phyloP scores from a whole-genome alignment of 2,888 invertebrate species.

The Caenorhabditis japonica region DNA sequence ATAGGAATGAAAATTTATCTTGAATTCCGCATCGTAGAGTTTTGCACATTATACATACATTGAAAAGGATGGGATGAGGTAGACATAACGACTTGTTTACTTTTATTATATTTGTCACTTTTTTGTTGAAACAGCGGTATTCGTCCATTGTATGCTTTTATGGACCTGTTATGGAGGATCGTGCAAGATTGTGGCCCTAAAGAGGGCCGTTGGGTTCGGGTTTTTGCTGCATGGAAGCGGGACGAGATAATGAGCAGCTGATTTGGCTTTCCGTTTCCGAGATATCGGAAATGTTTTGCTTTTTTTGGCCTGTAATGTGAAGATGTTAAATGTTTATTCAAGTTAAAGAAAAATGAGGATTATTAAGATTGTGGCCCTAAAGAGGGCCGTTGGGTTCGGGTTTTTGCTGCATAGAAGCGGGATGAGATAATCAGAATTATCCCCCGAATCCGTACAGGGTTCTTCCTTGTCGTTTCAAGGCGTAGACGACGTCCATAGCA shows the following conservation, averaged over 20 bases:
- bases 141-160: no score
- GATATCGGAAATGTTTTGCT: no score
- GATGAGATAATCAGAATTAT: conserved; percentile 51
- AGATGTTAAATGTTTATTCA: no score
- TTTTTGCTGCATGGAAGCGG: no score
- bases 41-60: not conserved
- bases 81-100: not conserved
- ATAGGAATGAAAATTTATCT: conserved; percentile 2
- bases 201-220: conserved; percentile 72
- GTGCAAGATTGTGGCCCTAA: conserved; percentile 72
- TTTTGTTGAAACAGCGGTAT: conserved; percentile 29
- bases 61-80: not conserved
- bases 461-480: conserved; percentile 73
- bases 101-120: conserved; percentile 8
- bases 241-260: no score
- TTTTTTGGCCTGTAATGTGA: no score
- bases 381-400: conserved; percentile 70
- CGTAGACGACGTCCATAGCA: conserved; percentile 89
- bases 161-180: no score
- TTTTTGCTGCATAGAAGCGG: no score
- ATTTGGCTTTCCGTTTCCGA: no score
- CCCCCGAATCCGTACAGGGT: conserved; percentile 75
- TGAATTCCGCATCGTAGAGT: conserved; percentile 4
- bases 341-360: no score
- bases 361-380: conserved; percentile 71